Percentiles rank a stretch among this genome's conserved stretches.
Evolutionary conservation across 2,888 invertebrate genomes (phyloP).

Genomic region (Seladonia tumulorum): DNA sequence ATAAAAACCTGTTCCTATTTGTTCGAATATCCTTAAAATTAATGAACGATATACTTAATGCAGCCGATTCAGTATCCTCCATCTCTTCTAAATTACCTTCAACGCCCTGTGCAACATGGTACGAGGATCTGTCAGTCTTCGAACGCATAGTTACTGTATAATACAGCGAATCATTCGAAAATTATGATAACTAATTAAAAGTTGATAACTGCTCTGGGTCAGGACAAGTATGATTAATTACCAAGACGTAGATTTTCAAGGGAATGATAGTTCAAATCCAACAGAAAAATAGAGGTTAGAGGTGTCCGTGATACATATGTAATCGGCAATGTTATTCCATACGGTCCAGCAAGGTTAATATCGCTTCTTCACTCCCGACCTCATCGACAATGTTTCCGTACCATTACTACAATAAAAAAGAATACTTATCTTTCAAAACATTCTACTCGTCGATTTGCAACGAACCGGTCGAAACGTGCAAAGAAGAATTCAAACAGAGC

Average conservation of each 20-base stretch:
- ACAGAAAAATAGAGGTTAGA: constrained; percentile 29
- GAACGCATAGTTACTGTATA: constrained; percentile 7
- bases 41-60: constrained; percentile 22
- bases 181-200: background rate
- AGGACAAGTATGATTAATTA: background rate
- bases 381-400: background rate
- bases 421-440: background rate
- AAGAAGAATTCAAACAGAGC: constrained; percentile 38
- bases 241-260: background rate
- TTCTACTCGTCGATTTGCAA: background rate
- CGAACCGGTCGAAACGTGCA: background rate
- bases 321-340: background rate
- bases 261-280: background rate
- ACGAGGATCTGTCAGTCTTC: background rate
- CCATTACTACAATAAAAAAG: background rate
- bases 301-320: too few species aligned
- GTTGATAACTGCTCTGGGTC: background rate
- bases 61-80: background rate
- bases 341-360: background rate
- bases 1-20: background rate
- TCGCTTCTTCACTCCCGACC: background rate
- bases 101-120: background rate
- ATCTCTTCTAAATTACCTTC: background rate
- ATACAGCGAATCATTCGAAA: background rate
- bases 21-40: background rate